phyloP scores from a whole-genome alignment of 2,797 vertebrate genomes.

The Microchirus variegatus region DNA sequence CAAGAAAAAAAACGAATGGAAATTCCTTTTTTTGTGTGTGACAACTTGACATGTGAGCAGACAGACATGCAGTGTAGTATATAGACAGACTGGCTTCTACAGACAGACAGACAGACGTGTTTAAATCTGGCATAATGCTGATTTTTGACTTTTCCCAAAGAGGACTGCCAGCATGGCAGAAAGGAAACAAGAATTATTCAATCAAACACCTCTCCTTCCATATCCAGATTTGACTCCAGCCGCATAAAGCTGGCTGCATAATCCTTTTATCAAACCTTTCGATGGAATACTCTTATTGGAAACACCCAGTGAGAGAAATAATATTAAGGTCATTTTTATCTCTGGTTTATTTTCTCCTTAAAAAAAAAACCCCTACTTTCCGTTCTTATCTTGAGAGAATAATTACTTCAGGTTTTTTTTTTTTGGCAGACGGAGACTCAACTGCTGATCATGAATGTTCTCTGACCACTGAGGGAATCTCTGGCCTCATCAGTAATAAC shows the following conservation, averaged over 20 bases:
- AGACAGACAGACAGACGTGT: slow-evolving; percentile 57
- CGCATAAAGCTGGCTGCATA: slow-evolving; percentile 79
- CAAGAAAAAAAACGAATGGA: neutral
- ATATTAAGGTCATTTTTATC: slow-evolving; percentile 84
- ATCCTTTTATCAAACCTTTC: slow-evolving; percentile 84
- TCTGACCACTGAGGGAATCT: slow-evolving; percentile 66
- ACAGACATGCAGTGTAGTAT: slow-evolving; percentile 17
- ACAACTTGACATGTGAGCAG: slow-evolving; percentile 3
- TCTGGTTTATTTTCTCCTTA: slow-evolving; percentile 74
- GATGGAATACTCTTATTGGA: slow-evolving; percentile 81
- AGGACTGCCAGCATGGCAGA: slow-evolving; percentile 81
- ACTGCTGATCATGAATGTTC: slow-evolving; percentile 69
- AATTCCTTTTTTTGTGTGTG: neutral
- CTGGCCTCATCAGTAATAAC: slow-evolving; percentile 69
- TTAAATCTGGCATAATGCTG: slow-evolving; percentile 84
- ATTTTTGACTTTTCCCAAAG: slow-evolving; percentile 79
- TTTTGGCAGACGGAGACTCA: slow-evolving; percentile 43
- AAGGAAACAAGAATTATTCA: slow-evolving; percentile 86
- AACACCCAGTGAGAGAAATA: slow-evolving; percentile 75
- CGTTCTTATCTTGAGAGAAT: slow-evolving; percentile 77
- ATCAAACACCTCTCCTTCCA: slow-evolving; percentile 80
- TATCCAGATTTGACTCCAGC: slow-evolving; percentile 81
- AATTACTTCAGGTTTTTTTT: slow-evolving; percentile 70
- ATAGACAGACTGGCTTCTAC: slow-evolving; percentile 31
- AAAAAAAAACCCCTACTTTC: slow-evolving; percentile 57